Conservation (phyloP, 2,797 vertebrate genomes). For the Gorsachius magnificus region DNA sequence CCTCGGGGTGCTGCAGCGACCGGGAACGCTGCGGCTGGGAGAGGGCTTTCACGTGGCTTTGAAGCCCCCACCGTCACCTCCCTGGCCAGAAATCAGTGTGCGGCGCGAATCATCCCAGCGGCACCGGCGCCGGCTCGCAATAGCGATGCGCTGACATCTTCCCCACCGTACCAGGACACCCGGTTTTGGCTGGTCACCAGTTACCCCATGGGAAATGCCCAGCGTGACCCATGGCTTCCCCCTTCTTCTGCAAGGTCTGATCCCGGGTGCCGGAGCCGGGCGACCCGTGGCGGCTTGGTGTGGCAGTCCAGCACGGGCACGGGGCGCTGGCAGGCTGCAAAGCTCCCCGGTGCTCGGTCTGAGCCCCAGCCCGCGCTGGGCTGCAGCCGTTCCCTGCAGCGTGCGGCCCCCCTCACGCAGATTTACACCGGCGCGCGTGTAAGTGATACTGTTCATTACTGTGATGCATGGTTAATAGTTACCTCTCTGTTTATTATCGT, state of each 20-base stretch:
- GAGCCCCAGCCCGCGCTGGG: not conserved
- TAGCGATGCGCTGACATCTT: rapidly evolving
- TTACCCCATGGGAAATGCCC: not conserved
- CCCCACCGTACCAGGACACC: not conserved
- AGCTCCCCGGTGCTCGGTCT: not conserved
- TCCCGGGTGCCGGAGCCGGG: rapidly evolving
- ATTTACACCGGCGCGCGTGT: not conserved
- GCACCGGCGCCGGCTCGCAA: rapidly evolving
- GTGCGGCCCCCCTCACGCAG: not conserved
- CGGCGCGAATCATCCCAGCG: not conserved
- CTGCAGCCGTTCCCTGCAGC: not conserved
- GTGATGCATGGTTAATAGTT: not conserved
- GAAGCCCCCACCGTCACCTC: not conserved
- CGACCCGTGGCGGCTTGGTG: rapidly evolving
- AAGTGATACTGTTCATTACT: not conserved
- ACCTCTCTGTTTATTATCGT: not conserved
- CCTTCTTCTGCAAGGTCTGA: not conserved
- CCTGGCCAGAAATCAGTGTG: rapidly evolving
- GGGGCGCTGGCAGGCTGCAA: not conserved
- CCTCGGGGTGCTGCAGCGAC: rapidly evolving
- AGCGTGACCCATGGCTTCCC: not conserved
- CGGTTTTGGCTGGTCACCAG: rapidly evolving
- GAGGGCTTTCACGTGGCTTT: not conserved
- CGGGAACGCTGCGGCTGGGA: not conserved
- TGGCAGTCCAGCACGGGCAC: not conserved